Percentiles rank a stretch among this genome's conserved stretches.
Evolutionary conservation across 1,140 invertebrate species (phyloP).

Genomic region (Temnothorax curvispinosus): DNA sequence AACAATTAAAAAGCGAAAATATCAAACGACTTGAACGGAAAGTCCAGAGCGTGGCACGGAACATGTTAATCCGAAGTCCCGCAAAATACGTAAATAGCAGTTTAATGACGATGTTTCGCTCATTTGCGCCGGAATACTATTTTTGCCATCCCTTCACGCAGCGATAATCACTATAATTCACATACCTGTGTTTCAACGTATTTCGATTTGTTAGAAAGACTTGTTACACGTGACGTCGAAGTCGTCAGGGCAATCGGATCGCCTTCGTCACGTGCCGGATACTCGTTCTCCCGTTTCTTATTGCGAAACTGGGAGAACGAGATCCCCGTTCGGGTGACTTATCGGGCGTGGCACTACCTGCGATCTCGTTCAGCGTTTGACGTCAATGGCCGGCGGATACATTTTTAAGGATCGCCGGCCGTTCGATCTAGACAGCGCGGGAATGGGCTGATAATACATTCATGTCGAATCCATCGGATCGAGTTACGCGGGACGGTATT

Average conservation of each 20-base stretch:
- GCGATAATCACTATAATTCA: not conserved
- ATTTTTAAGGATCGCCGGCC: conserved; percentile 58
- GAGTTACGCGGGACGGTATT: conserved; percentile 45
- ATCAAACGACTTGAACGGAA: too few relatives aligned
- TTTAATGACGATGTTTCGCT: not conserved
- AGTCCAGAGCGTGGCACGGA: too few relatives aligned
- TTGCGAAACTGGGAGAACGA: conserved; percentile 24
- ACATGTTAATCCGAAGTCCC: not conserved
- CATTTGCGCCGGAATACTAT: not conserved
- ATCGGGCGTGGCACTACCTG: conserved; percentile 53
- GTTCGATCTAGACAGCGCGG: conserved; percentile 59
- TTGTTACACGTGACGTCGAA: conserved; percentile 15
- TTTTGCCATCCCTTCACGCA: not conserved
- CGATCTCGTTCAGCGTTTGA: conserved; percentile 64
- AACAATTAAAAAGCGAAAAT: too few relatives aligned
- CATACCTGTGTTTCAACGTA: too few relatives aligned
- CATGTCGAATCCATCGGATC: conserved; percentile 54
- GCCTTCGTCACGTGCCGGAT: conserved; percentile 59
- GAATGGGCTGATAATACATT: conserved; percentile 49
- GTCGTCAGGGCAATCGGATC: conserved; percentile 48
- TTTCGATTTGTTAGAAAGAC: not conserved
- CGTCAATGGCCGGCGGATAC: conserved; percentile 65
- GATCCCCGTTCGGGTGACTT: conserved; percentile 57
- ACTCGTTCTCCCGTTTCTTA: conserved; percentile 2
- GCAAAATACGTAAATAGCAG: not conserved